Evolutionary conservation across 2,797 vertebrate species (phyloP), one percentile per base, ranked within the genome.

Genomic region (Microtus obscurus): DNA sequence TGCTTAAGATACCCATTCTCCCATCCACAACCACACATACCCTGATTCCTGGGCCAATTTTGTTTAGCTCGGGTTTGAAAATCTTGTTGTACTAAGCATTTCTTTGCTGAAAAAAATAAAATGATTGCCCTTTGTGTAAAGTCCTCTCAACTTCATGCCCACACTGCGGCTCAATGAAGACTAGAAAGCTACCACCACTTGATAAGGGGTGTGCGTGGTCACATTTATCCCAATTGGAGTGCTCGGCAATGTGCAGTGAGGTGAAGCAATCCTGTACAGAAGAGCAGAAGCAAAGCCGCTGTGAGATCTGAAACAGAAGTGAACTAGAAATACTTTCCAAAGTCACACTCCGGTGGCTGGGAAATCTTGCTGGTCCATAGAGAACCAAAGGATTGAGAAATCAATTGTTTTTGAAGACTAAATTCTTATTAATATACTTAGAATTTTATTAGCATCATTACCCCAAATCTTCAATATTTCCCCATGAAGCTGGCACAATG

Each of bases 81-180:
- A 92, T 96, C 91, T 94, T 97, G 97, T 96, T 95, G 92, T 88
- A 93, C 96, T 96, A 97, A 97, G 71, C 76, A 91, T 73, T 51
- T 40, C 53, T 94, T 96, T 94, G 94, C 87, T 87, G 81, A 76
- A 91, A 81, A 81, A 96, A 95, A 89, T 96, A 96, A 98, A 97
- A 96, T 86, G 69, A n/a, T 97, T 87, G 87, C 93, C 97, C 95
- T 97, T 95, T 93, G 76, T 74, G 34, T 97, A 91, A 81, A 95
- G 79, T 27, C 81, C 73, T 95, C 87, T 88, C 97, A 77, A 12
- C 65, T 97, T 98, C 98, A 98, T 98, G 96, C 98, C 97, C 96
- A 97, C 92, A 96, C 96, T 97, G 17, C 96, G 91, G 93, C 88
- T 96, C n/a, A 97, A 97, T 95, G 96, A 97, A 97, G 95, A 98